Conservation (phyloP, 2,113 vertebrate genomes). For the Dipodomys stephensi region DNA sequence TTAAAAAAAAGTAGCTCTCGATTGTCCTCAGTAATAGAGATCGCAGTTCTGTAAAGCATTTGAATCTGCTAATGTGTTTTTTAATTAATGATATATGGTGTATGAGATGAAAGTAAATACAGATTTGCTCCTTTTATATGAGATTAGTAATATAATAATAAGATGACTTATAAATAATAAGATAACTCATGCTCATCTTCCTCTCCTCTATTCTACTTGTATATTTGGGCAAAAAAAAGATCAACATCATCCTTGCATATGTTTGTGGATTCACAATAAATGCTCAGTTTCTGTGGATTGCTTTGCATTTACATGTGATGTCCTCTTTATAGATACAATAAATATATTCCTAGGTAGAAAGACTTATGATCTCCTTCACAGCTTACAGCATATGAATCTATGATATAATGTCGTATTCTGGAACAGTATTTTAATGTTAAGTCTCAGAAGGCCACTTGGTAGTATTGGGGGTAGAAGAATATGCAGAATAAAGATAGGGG, state of each 20-base stretch:
- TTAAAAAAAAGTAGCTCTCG: neutral
- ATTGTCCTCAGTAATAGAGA: too few species aligned
- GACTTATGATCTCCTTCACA: neutral
- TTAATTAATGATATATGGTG: neutral
- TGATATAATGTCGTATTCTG: neutral
- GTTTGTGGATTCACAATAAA: neutral
- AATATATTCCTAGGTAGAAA: neutral
- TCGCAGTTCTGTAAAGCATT: neutral
- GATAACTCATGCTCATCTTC: neutral
- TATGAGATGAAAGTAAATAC: neutral
- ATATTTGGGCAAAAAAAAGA: too few species aligned
- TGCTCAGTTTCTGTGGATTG: neutral
- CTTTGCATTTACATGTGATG: neutral
- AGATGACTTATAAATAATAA: neutral
- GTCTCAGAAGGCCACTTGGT: neutral
- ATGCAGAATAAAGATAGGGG: neutral
- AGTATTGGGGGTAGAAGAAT: neutral
- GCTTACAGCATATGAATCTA: neutral
- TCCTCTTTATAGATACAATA: neutral
- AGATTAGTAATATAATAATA: neutral
- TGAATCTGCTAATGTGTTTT: constrained; percentile 21
- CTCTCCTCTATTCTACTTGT: neutral
- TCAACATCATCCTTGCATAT: neutral
- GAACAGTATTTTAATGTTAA: neutral
- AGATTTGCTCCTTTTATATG: too few species aligned